Evolutionary conservation across 2,113 vertebrate species (phyloP), one percentile per base, ranked within the genome.

Genomic region (Elanoides forficatus): DNA sequence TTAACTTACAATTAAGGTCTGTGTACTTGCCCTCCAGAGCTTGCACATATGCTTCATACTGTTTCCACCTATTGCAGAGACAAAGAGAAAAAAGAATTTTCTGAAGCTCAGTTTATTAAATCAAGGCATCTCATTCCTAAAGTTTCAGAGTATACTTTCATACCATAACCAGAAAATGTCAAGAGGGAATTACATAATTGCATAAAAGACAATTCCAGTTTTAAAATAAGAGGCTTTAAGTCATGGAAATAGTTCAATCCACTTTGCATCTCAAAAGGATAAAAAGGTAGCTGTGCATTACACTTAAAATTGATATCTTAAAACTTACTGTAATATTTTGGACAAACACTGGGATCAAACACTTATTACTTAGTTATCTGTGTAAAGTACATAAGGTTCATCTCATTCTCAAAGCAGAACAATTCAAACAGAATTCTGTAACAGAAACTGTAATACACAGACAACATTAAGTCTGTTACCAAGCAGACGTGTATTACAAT

Each of bases 1-100:
- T 9, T 56, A 73, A 99, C 99, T 99, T 99, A 99, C 99, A 99
- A 92, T 99, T 99, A 75, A 99, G 98, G 93, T 99, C 99, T 94
- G 99, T 98, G 97, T 99, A 99, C 98, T 99, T 99, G n/a, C 99
- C 98, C 98, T 99, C 99, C 97, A 99, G 98, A 98, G 99, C 98
- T 98, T 99, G 99, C 86, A 99, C 98, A 2, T 99, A 99, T 3
- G 99, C 98, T 98, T 99, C 99, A 96, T 99, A 99, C 30, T 99
- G 99, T 86, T 99, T 99, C 99, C 99, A 99, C 97, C 99, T 99
- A 97, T 88, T 36, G 45, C 55, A 72, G 79, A 98, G 63, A 92
- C 0, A 17, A 60, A 86, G 12, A 93, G 65, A 85, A 95, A 40
- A 88, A 95, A 93, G 22, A 47, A 36, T 47, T 38, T 82, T 88